These are phyloP conservation scores for Daphoenositta chrysoptera DNA, from an alignment of 2,113 vertebrate species.

Conservation along the genomic window DNA sequence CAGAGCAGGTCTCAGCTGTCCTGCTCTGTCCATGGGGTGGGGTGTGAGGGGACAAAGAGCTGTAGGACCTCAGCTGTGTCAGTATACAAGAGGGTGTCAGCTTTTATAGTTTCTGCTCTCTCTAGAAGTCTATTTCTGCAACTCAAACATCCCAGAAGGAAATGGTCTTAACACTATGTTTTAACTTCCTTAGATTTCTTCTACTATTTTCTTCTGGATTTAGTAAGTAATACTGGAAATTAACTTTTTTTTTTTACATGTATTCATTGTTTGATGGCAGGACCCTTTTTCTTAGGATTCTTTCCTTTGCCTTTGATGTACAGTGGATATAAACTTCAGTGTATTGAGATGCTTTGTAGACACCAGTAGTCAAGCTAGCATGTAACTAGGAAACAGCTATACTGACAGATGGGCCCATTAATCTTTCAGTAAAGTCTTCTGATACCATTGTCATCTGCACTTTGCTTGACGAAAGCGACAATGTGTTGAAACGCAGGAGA, in stretches of 20 bases:
- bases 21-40: rapidly evolving
- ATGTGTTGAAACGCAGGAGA: neutral
- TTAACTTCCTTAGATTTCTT: neutral
- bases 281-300: neutral
- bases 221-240: neutral
- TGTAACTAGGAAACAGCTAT: neutral
- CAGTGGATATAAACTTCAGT: neutral
- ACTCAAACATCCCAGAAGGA: neutral
- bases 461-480: neutral
- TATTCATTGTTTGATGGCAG: neutral
- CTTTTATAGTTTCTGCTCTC: neutral
- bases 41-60: neutral
- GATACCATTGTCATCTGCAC: neutral
- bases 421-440: neutral
- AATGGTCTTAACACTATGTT: neutral
- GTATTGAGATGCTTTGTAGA: neutral
- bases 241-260: neutral
- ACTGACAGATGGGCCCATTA: neutral
- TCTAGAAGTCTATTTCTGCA: neutral
- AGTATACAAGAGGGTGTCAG: no score
- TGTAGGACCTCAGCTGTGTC: rapidly evolving
- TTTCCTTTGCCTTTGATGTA: neutral
- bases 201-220: neutral
- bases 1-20: rapidly evolving
- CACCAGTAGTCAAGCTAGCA: neutral